A percentile compares a stretch with the other conserved stretches of the same genome.
phyloP scores from a whole-genome alignment of 1,140 invertebrate genomes.

The Drosophila melanica region DNA sequence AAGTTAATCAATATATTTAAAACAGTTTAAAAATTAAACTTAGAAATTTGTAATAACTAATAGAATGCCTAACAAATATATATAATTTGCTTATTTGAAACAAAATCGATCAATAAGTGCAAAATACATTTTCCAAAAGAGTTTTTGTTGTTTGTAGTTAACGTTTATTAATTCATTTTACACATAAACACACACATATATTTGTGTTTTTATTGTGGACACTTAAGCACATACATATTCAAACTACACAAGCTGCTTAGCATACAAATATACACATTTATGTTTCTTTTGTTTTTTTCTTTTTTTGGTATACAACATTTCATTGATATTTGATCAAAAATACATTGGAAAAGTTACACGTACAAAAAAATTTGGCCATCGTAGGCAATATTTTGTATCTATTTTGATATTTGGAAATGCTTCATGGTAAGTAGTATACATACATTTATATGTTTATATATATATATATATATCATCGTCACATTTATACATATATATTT shows the following conservation, averaged over 20 bases:
- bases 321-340: slow-evolving; percentile 37
- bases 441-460: slow-evolving; percentile 18
- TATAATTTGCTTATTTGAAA: no score
- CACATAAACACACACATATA: slow-evolving; percentile 15
- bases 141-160: neutral
- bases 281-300: slow-evolving; percentile 17
- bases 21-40: no score
- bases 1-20: no score
- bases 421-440: slow-evolving; percentile 29
- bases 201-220: slow-evolving; percentile 20
- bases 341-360: slow-evolving; percentile 32
- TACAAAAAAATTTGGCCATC: slow-evolving; percentile 29
- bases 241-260: slow-evolving; percentile 24
- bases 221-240: slow-evolving; percentile 32
- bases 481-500: slow-evolving; percentile 18
- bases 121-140: no score
- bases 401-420: slow-evolving; percentile 45
- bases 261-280: slow-evolving; percentile 16
- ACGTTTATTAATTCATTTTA: slow-evolving; percentile 9
- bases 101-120: no score
- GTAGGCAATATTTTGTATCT: slow-evolving; percentile 4
- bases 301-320: slow-evolving; percentile 32
- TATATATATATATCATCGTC: slow-evolving; percentile 17
- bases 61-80: neutral
- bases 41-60: no score